Evolutionary conservation across 2,113 vertebrate genomes (phyloP).

Genomic region (Sialia sialis): DNA sequence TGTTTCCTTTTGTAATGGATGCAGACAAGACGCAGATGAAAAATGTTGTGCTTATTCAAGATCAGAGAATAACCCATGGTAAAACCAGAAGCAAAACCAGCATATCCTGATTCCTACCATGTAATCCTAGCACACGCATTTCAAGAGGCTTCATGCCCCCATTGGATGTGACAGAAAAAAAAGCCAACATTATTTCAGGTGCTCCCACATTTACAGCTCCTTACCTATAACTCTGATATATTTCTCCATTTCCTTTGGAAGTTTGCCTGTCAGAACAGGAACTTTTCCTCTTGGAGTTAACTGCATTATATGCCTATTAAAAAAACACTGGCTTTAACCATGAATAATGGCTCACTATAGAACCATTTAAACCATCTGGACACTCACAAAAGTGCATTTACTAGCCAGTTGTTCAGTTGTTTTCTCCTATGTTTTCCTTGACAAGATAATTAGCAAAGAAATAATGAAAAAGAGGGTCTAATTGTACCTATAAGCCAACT

Average conservation of each 20-base stretch:
- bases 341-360: not conserved
- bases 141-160: not conserved
- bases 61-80: not conserved
- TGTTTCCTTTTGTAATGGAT: not conserved
- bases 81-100: not conserved
- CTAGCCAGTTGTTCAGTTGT: not conserved
- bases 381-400: not conserved
- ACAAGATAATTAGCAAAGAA: not conserved
- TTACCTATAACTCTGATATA: not conserved
- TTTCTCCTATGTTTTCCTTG: not conserved
- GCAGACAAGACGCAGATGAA: not conserved
- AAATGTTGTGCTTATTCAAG: not conserved
- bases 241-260: not conserved
- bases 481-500: not conserved
- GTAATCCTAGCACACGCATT: not conserved
- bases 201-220: not conserved
- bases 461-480: not conserved
- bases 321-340: not conserved
- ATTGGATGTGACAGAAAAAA: not conserved
- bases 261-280: not conserved
- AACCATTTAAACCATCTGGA: not conserved
- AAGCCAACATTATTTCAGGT: not conserved
- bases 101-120: not conserved
- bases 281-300: not conserved
- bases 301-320: not conserved